Evolutionary conservation across 2,888 invertebrate species (phyloP).

Genomic region (Apantesis nais): DNA sequence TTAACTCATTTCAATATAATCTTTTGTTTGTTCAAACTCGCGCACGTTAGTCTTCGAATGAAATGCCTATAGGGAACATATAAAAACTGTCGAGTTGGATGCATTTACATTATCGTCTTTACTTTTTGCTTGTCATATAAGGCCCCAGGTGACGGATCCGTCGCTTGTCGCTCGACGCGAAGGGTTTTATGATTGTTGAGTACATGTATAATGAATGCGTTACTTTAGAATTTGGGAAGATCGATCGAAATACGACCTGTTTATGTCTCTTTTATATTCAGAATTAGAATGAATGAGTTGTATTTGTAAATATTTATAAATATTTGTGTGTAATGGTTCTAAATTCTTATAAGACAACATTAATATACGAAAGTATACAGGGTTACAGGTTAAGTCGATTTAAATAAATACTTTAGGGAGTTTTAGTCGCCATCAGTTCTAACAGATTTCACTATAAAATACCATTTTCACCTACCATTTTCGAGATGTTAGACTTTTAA

Average conservation of each 20-base stretch:
- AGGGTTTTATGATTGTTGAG: conserved; percentile 50
- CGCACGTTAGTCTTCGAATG: conserved; percentile 39
- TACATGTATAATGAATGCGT: conserved; percentile 48
- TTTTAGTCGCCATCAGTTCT: too few species aligned
- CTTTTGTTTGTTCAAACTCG: conserved; percentile 20
- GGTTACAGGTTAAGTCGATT: too few species aligned
- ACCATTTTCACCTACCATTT: too few species aligned
- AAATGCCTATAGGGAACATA: conserved; percentile 51
- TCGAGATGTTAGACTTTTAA: too few species aligned
- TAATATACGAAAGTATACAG: too few species aligned
- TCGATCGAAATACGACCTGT: conserved; percentile 22
- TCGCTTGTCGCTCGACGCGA: conserved; percentile 43
- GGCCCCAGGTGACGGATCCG: conserved; percentile 53
- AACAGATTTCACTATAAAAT: too few species aligned
- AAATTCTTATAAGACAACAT: not conserved
- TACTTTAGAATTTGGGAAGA: conserved; percentile 41
- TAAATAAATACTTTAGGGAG: too few species aligned
- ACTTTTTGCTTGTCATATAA: conserved; percentile 58
- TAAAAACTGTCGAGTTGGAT: conserved; percentile 57
- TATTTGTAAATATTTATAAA: conserved; percentile 7
- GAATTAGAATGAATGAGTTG: conserved; percentile 10
- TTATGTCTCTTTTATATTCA: conserved; percentile 12
- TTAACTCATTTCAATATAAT: conserved; percentile 14
- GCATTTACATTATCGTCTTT: conserved; percentile 67
- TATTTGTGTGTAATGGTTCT: not conserved